Evolutionary conservation across 2,888 invertebrate species (phyloP), one percentile per base, ranked within the genome.

Genomic region (Philereme transversata): DNA sequence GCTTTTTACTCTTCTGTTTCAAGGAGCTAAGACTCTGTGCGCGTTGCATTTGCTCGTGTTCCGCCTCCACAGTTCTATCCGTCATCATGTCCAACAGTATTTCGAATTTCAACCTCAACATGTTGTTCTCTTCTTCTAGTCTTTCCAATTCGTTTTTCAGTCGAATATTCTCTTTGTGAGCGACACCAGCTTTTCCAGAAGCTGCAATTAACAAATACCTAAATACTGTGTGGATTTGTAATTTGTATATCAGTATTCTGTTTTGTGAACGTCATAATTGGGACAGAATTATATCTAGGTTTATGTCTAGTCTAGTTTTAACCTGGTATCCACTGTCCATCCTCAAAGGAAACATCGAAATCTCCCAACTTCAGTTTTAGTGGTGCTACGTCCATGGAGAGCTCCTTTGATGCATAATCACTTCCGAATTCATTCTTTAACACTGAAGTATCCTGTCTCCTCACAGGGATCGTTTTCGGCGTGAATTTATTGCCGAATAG

Each of bases 11-110:
- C 65, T 85, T 90, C 53, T 79, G 78, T 72, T 88, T 91, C 49
- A 91, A 76, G 11, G 86, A 85, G 6, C 83, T 76, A 22, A 86
- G 70, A 48, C 89, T 90, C 50, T 89, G 88, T 0, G 88, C 85
- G 44, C 86, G 73, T 50, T 88, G 88, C 51, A 87, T 56, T 33
- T 90, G 89, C 41, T 87, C 86, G 52, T 85, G 85, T 61, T 91
- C 91, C 0, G 90, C 83, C 64, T 90, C 91, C 1, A 90, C 90
- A 0, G 90, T 90, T 65, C 89, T 94, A 79, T 96, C 95, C 0
- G 96, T 95, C 80, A 97, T 96, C 96, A 97, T 96, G 75, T 96
- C 96, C 35, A 97, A 84, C 48, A 97, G 83, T 71, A 97, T 93
- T 83, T 97, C 96, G 75, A 95, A 94, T 84, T 96, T 96, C 36